Evolutionary conservation across 2,113 vertebrate species (phyloP), one percentile per base, ranked within the genome.

Genomic region (Lipophrys pholis): DNA sequence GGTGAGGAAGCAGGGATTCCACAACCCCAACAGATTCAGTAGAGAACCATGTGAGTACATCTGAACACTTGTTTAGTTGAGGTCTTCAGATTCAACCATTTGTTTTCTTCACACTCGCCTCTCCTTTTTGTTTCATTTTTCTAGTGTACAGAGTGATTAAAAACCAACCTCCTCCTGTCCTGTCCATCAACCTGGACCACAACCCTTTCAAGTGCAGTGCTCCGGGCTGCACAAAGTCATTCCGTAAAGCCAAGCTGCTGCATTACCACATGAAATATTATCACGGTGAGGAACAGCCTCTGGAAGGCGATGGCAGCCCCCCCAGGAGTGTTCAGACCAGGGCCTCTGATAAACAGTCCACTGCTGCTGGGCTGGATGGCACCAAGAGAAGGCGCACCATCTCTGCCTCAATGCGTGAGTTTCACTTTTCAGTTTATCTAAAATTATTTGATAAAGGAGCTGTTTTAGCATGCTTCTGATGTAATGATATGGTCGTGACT

Each of bases 251-350:
- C 69, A 99, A 98, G 90, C 88, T 99, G 66, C 89, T 98, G 85
- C 95, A 99, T 91, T 99, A 98, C 93, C 97, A 99, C 71, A 97
- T 98, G 96, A 99, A 99, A 85, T 99, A 98, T 89, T 99, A 98
- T 87, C 97, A 99, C 39, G 96, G 97, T 5, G 95, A 97, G 82
- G 96, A 97, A 59, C 95, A 95, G 73, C 92, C 91, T 41, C 83
- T 85, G 55, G 96, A 96, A 78, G 92, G 89, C 40, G 95, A 95
- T 16, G 92, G 91, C 69, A 94, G 83, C 76, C 91, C 94, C 83
- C 84, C 93, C 90, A 94, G 94, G 78, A 95, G 91, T 62, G 93
- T 96, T 73, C 96, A 96, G 75, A 97, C 95, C 42, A 92, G 95
- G 81, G 93, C 93, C 74, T 95, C 94, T 59, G 95, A 97, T 70